These are phyloP conservation scores for Holotrichia oblita DNA, from an alignment of 1,140 invertebrate species.

Conservation along the genomic window DNA sequence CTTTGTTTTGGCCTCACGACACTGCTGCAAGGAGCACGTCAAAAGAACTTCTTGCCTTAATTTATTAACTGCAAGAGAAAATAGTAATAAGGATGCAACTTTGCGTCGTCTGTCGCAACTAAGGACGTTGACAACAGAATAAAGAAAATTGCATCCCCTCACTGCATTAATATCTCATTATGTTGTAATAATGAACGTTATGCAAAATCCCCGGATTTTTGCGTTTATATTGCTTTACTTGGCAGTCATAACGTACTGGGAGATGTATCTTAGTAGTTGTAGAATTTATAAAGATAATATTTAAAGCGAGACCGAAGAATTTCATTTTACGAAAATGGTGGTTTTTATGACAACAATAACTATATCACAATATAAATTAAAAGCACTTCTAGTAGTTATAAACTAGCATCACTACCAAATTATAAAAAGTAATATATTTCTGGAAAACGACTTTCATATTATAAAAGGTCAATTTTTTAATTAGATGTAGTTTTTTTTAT, in stretches of 20 bases:
- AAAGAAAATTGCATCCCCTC: background rate
- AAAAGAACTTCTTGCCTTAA: background rate
- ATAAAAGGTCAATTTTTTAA: too few relatives aligned
- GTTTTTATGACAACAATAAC: background rate
- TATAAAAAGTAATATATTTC: too few relatives aligned
- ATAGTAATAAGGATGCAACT: slow-evolving; percentile 1
- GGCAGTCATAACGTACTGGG: background rate
- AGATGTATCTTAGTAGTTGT: background rate
- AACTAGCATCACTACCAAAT: too few relatives aligned
- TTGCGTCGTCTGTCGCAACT: background rate
- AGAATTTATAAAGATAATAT: background rate
- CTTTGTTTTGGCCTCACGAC: background rate
- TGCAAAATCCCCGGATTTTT: background rate
- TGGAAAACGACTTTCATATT: too few relatives aligned
- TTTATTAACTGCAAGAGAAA: background rate
- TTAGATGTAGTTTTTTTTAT: too few relatives aligned
- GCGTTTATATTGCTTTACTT: slow-evolving; percentile 2
- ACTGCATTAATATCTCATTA: background rate
- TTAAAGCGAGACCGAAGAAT: background rate
- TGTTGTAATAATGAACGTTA: background rate
- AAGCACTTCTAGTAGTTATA: background rate
- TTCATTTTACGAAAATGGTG: background rate
- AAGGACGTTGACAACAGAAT: background rate
- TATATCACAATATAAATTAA: background rate
- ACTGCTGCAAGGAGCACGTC: background rate